Percentiles rank a stretch among this genome's conserved stretches.
Conservation (phyloP, 2,113 vertebrate species). For the Fulica atra region DNA sequence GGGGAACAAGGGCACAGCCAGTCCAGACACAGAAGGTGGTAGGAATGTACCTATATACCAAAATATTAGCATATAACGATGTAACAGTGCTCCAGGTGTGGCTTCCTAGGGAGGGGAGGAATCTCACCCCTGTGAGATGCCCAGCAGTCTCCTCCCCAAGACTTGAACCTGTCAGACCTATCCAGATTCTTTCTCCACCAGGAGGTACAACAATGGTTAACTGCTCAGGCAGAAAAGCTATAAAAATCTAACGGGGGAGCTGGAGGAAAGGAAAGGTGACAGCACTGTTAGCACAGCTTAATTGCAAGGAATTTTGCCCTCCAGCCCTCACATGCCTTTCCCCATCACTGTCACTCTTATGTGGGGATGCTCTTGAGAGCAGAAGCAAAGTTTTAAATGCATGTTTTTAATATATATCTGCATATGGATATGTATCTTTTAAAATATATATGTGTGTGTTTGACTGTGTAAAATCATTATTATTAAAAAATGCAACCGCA, state of each 20-base stretch:
- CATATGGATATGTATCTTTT: not conserved
- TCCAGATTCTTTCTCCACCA: not conserved
- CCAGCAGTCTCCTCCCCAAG: not conserved
- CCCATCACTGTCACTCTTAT: not conserved
- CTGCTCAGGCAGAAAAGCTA: not conserved
- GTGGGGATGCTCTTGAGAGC: not conserved
- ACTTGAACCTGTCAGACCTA: not conserved
- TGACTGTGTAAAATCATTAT: not conserved
- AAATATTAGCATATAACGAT: not conserved
- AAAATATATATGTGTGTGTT: not conserved
- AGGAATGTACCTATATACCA: not conserved
- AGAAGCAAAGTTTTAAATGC: not conserved
- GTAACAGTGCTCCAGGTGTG: not conserved
- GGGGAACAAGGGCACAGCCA: rapidly evolving
- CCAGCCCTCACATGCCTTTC: not conserved
- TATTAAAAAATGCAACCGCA: not conserved
- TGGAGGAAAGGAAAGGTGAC: not conserved
- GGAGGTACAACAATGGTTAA: not conserved
- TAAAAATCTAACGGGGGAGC: not conserved
- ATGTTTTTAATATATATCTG: too few species aligned
- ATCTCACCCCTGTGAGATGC: not conserved
- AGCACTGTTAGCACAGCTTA: slow-evolving; percentile 5
- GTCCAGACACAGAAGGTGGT: not conserved
- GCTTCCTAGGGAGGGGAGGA: not conserved
- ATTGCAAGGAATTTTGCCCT: slow-evolving; percentile 18